Base-by-base conservation (phyloP, 1,140 invertebrate species). In the Hormaphis cornu region DNA sequence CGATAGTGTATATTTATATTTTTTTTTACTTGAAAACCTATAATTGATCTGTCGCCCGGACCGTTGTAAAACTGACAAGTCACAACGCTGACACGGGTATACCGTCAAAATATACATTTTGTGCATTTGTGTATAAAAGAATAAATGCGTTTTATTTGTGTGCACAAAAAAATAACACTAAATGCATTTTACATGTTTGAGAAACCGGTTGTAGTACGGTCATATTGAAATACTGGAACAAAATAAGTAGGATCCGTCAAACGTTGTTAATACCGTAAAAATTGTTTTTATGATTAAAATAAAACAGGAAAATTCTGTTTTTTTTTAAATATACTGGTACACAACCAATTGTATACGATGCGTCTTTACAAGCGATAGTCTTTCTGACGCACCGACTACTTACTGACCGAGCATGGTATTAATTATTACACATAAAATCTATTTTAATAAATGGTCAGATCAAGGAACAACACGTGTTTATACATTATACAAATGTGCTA, bases 141-240 rank as follows among this genome's bases (percentile, higher is more conserved):
- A 56, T 56, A 35, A n/a, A 4, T 22, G 16, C 18, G n/a, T n/a
- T n/a, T n/a, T n/a, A n/a, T n/a, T n/a, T n/a, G n/a, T n/a, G n/a
- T n/a, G n/a, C n/a, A n/a, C n/a, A n/a, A n/a, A n/a, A n/a, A n/a
- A n/a, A n/a, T n/a, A n/a, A n/a, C n/a, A n/a, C n/a, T n/a, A n/a
- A n/a, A 20, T 0, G 44, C 16, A 37, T 37, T 37, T 37, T 40
- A 40, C 28, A n/a, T 26, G 22, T 24, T 24, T 9, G 18, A 7
- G 20, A 58, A 58, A 58, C 54, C 54, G 54, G 54, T 58, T 40
- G n/a, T 37, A n/a, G n/a, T n/a, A 37, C n/a, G 40, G 40, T 40
- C 20, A 37, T 58, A 14, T 58, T 58, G 37, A 58, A 40, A 16
- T 37, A 40, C 8, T n/a, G 54, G 54, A 35, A 24, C 24, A 7